phyloP scores from a whole-genome alignment of 1,140 invertebrate genomes.

The Cyphomyrmex costatus region DNA sequence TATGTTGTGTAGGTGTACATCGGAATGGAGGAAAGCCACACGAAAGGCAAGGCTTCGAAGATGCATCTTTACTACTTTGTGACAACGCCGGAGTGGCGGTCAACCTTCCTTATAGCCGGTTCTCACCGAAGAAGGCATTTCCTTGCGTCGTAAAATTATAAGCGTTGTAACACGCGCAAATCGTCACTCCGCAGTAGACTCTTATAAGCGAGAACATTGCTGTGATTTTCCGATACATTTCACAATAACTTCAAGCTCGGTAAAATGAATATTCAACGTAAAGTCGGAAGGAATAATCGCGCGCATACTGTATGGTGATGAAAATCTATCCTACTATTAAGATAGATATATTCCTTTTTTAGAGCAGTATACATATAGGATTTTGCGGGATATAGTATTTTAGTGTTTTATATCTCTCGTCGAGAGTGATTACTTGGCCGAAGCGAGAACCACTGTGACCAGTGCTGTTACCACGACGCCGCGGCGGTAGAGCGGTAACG shows the following conservation, averaged over 20 bases:
- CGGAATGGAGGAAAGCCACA: conserved; percentile 39
- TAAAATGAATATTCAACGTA: neutral
- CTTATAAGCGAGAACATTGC: neutral
- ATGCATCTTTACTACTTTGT: conserved; percentile 66
- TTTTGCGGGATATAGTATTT: conserved; percentile 5
- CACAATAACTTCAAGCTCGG: no score
- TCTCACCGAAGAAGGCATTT: conserved; percentile 30
- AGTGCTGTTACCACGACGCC: neutral
- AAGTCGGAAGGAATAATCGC: neutral
- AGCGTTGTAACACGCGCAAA: conserved; percentile 9
- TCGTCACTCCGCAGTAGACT: conserved; percentile 32
- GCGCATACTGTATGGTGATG: neutral
- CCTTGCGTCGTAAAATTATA: conserved; percentile 33
- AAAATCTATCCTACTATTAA: neutral
- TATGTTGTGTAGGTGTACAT: conserved; percentile 2
- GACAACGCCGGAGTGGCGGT: conserved; percentile 47
- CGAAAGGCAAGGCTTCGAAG: conserved; percentile 15
- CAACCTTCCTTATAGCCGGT: conserved; percentile 7
- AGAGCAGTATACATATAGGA: neutral
- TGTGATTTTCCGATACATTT: neutral
- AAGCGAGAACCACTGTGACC: conserved; percentile 56
- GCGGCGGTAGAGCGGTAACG: conserved; percentile 48
- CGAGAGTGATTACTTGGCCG: conserved; percentile 14
- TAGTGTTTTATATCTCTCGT: neutral
- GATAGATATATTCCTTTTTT: neutral